phyloP scores from a whole-genome alignment of 2,888 invertebrate genomes.

The Gryllus longicercus region DNA sequence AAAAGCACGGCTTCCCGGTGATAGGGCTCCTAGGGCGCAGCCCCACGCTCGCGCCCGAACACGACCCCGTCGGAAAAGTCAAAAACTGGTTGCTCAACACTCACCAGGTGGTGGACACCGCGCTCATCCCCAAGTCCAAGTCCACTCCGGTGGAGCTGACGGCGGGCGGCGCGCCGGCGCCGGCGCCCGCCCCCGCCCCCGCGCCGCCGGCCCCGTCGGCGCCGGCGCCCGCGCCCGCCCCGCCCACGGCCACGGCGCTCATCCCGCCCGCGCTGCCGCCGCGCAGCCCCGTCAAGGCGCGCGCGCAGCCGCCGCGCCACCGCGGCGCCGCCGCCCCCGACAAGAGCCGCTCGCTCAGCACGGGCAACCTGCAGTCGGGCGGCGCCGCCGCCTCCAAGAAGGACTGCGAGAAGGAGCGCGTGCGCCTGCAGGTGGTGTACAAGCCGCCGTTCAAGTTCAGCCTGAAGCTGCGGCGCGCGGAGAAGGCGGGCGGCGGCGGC shows the following conservation, averaged over 20 bases:
- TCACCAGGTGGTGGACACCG: constrained; percentile 48
- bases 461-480: constrained; percentile 70
- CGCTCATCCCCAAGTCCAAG: constrained; percentile 68
- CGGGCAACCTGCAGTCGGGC: constrained; percentile 60
- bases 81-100: constrained; percentile 80
- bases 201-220: neutral
- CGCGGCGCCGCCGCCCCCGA: constrained; percentile 18
- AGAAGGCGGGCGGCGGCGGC: constrained; percentile 48
- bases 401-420: constrained; percentile 50
- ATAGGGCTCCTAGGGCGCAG: constrained; percentile 19
- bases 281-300: constrained; percentile 25
- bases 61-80: constrained; percentile 69
- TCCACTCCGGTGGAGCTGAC: constrained; percentile 63
- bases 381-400: constrained; percentile 47
- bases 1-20: constrained; percentile 26
- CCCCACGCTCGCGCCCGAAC: constrained; percentile 24
- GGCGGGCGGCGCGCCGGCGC: neutral
- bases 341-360: constrained; percentile 60
- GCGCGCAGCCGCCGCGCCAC: neutral
- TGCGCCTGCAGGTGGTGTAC: constrained; percentile 78
- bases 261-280: neutral
- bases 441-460: constrained; percentile 86
- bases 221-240: neutral
- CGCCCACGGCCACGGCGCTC: constrained; percentile 2
- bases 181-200: neutral